Base-by-base conservation (phyloP, 2,113 vertebrate genomes). In the Alethe diademata region DNA sequence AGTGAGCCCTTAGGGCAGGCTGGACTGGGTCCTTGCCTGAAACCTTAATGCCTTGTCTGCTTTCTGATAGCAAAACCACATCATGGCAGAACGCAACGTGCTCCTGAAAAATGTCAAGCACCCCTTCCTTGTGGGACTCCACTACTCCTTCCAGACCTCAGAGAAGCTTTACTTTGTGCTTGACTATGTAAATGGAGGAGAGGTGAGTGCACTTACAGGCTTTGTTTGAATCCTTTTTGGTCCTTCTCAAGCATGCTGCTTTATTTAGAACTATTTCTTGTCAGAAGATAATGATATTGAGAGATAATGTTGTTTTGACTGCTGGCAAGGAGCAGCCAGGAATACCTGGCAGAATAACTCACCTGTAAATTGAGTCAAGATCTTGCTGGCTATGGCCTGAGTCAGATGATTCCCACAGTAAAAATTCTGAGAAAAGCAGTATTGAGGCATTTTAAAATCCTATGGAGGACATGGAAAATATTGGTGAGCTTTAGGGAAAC, bases 101-200 rank as follows among this genome's bases (percentile, higher is more conserved):
- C 98, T 99, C 19, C 97, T 99, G 95, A 99, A 99, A 97, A 99
- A 99, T 4, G 98, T 99, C 85, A 98, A 98, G 60, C 99, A 99
- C 54, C 99, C 99, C 0, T 99, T 99, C 96, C 98, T 99, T 18
- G 99, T 99, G 89, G 98, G 99, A 45, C 98, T 99, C 33, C 99
- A 99, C 93, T 99, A 99, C 91, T 99, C 99, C 92, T 99, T 99
- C 97, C 99, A 99, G 98, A 99, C 99, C 5, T 79, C 99, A 0
- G 99, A 99, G 98, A 99, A 99, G 86, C 99, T 99, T 90, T 99
- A 99, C 95, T 99, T 99, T 85, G 99, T 99, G 81, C 98, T 99
- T 2, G 99, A 99, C 97, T 99, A 99, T 40, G 99, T 99, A 58
- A 99, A 99, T 7, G 99, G 99, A 18, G 99, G 99, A 96, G 99